A percentile compares a stretch with the other conserved stretches of the same genome.
Evolutionary conservation across 1,140 invertebrate species (phyloP).

Genomic region (Tetraneura akinire): DNA sequence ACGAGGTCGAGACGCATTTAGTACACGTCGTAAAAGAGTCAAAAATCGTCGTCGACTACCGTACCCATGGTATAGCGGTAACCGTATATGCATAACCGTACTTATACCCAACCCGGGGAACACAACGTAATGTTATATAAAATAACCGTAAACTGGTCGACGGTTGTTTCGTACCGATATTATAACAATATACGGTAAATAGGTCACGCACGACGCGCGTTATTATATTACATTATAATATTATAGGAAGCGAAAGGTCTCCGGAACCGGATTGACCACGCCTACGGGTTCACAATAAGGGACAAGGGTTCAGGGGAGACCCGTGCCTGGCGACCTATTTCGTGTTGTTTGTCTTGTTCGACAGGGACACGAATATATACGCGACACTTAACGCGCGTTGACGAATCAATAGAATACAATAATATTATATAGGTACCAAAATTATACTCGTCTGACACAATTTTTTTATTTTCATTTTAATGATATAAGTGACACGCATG

Average conservation of each 20-base stretch:
- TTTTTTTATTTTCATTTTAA: not conserved
- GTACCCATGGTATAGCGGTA: not conserved
- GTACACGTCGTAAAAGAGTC: not conserved
- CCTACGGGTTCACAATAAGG: slow-evolving; percentile 14
- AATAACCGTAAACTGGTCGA: slow-evolving; percentile 12
- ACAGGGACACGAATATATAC: slow-evolving; percentile 30
- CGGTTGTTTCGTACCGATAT: too few species aligned
- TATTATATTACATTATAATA: too few species aligned
- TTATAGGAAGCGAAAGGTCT: slow-evolving; percentile 32
- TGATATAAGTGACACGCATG: too few species aligned
- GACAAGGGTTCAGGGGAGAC: slow-evolving; percentile 14
- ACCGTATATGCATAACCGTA: too few species aligned
- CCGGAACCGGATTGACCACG: slow-evolving; percentile 40
- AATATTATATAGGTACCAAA: too few species aligned
- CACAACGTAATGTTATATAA: not conserved
- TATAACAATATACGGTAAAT: not conserved
- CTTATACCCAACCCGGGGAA: too few species aligned
- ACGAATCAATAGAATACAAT: slow-evolving; percentile 27
- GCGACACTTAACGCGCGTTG: slow-evolving; percentile 43
- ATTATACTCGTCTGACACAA: not conserved
- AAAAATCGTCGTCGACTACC: slow-evolving; percentile 14
- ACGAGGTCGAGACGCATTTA: too few species aligned
- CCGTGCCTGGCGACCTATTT: slow-evolving; percentile 41
- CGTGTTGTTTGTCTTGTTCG: slow-evolving; percentile 25
- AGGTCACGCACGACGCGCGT: slow-evolving; percentile 18